Evolutionary conservation across 30 jellyfish, hydroid and myxozoan species (phyloP), one percentile per base, ranked within the genome.

Genomic region (Hydra vulgaris): DNA sequence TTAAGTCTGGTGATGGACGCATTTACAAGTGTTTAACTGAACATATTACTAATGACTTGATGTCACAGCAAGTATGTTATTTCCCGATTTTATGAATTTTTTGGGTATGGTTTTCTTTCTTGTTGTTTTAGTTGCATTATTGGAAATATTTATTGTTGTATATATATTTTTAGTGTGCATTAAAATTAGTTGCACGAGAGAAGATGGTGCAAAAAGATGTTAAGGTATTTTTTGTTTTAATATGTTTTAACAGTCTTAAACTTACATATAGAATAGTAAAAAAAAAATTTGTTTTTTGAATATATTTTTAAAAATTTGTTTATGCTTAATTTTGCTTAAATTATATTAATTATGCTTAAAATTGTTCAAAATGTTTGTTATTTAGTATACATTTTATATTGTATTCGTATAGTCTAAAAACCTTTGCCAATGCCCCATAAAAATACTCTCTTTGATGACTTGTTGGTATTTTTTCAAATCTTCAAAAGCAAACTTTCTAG

Each of bases 1-100:
- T 87, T 0, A 94, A 92, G 81, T 69, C 96, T 21, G 98, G 98
- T 17, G 94, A 83, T 8, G 98, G 98, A 15, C 78, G 88, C 21
- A 76, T 92, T 23, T 92, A 92, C 83, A 84, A 92, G 79, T 92
- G 98, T 79, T 79, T 92, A 19, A 76, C 87, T 86, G 84, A 84
- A 0, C 95, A 92, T 81, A 82, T 78, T 26, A 52, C 70, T 54
- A 95, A 92, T 24, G 88, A 83, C 15, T 66, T 86, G 23, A 90
- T 90, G 97, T 73, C 95, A n/a, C 89, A 74, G 76, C 92, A 79
- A 76, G 96, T 89, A 82, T 66, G 95, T 25, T n/a, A 18, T 20
- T 22, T 75, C 21, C 17, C 17, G 18, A n/a, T n/a, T n/a, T n/a
- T n/a, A n/a, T n/a, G n/a, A n/a, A n/a, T n/a, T n/a, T 72, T 19